phyloP scores from a whole-genome alignment of 2,113 vertebrate genomes.

The Daboia siamensis region DNA sequence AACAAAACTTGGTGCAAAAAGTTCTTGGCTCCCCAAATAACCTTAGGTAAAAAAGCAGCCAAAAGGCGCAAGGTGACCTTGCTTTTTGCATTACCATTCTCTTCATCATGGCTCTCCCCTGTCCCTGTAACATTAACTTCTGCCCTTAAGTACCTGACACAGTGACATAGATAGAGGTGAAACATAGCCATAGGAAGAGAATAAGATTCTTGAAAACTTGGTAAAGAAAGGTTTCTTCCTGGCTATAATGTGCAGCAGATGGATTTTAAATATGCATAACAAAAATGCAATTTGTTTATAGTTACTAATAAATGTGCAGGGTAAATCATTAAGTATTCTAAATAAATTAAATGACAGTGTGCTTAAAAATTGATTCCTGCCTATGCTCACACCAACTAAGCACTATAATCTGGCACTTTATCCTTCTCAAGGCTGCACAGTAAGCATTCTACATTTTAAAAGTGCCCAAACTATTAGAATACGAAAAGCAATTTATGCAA shows the following conservation, averaged over 20 bases:
- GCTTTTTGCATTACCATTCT: neutral
- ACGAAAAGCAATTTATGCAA: slow-evolving; percentile 21
- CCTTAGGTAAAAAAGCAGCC: neutral
- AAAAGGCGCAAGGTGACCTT: neutral
- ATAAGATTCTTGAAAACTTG: neutral
- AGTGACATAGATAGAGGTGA: neutral
- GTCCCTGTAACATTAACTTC: neutral
- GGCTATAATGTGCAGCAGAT: neutral
- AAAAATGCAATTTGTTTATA: slow-evolving; percentile 10
- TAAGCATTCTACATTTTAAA: slow-evolving; percentile 26
- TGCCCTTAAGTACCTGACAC: neutral
- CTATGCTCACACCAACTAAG: slow-evolving; percentile 11
- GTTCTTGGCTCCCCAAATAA: neutral
- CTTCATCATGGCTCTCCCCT: neutral
- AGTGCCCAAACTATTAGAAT: slow-evolving; percentile 19
- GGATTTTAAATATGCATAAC: slow-evolving; percentile 12
- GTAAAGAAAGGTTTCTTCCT: neutral
- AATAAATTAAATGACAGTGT: slow-evolving; percentile 15
- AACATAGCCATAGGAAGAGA: neutral
- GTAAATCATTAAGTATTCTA: slow-evolving; percentile 17
- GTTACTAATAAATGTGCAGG: neutral
- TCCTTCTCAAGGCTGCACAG: slow-evolving; percentile 8
- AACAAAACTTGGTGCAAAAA: neutral
- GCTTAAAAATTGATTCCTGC: slow-evolving; percentile 34
- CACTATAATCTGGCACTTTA: slow-evolving; percentile 4